Conservation (phyloP, 2,888 invertebrate genomes). For the Metopia argyrocephala region DNA sequence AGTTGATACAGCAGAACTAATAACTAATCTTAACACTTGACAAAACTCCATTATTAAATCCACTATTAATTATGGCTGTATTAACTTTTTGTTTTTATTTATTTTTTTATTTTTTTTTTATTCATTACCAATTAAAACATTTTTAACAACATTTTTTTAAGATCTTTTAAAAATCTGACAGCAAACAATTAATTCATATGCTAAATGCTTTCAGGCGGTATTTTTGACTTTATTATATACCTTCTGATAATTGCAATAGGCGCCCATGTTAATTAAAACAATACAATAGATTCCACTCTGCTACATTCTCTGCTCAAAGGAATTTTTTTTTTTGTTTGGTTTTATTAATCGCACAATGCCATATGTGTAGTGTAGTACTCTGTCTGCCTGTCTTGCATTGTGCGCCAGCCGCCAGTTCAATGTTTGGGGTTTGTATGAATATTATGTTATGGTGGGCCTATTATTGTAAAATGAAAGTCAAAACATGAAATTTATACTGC, state of each 20-base stretch:
- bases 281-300: constrained; percentile 13
- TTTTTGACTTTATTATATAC: constrained; percentile 16
- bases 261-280: constrained; percentile 55
- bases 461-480: neutral
- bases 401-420: neutral
- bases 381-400: neutral
- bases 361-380: neutral
- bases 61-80: no score
- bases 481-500: neutral
- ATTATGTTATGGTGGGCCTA: neutral
- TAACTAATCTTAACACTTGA: no score
- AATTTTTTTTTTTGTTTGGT: neutral
- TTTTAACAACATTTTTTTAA: neutral
- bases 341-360: neutral
- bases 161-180: neutral
- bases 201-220: neutral
- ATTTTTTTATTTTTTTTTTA: neutral
- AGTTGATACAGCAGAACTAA: no score
- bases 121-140: neutral
- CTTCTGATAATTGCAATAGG: constrained; percentile 43
- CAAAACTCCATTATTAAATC: no score
- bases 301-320: neutral
- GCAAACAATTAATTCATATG: neutral
- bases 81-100: no score
- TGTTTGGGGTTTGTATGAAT: neutral